Conservation (phyloP, 1,140 invertebrate genomes). For the Nasonia longicornis region DNA sequence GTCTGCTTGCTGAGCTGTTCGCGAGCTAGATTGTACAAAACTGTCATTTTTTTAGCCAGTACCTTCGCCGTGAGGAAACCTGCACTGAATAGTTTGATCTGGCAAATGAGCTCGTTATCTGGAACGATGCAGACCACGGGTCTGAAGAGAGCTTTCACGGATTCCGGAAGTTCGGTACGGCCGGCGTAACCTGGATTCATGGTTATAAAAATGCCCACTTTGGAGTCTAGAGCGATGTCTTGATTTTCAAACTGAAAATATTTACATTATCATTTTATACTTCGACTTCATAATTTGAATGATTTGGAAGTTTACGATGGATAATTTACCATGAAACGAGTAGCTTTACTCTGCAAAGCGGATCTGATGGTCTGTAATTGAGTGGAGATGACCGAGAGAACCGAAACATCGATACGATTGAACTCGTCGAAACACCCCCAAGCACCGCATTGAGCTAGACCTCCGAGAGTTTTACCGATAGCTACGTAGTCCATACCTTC, state of each 20-base stretch:
- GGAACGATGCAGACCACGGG: slow-evolving; percentile 92
- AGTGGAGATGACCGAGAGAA: slow-evolving; percentile 91
- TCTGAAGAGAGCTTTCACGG: slow-evolving; percentile 89
- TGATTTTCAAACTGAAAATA: slow-evolving; percentile 82
- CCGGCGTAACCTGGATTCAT: slow-evolving; percentile 95
- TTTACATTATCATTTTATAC: not conserved
- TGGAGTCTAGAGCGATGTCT: slow-evolving; percentile 83
- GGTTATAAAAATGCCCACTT: slow-evolving; percentile 92
- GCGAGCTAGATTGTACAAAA: slow-evolving; percentile 84
- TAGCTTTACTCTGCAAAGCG: slow-evolving; percentile 80
- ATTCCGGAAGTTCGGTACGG: slow-evolving; percentile 89
- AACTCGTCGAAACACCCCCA: slow-evolving; percentile 95
- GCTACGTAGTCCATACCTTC: slow-evolving; percentile 92
- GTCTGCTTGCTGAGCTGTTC: slow-evolving; percentile 92
- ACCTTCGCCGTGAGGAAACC: slow-evolving; percentile 89
- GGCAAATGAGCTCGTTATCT: slow-evolving; percentile 90
- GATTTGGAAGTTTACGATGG: not conserved
- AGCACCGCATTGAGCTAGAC: slow-evolving; percentile 80
- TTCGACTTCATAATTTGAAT: no score
- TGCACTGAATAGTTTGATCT: slow-evolving; percentile 92
- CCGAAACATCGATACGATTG: slow-evolving; percentile 90
- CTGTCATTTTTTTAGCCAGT: slow-evolving; percentile 93
- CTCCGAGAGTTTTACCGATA: slow-evolving; percentile 87
- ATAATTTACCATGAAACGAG: slow-evolving; percentile 77
- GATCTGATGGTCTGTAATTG: slow-evolving; percentile 90